Percentiles rank a stretch among this genome's conserved stretches.
phyloP scores from a whole-genome alignment of 2,888 invertebrate species.

The Argynnis bischoffii region DNA sequence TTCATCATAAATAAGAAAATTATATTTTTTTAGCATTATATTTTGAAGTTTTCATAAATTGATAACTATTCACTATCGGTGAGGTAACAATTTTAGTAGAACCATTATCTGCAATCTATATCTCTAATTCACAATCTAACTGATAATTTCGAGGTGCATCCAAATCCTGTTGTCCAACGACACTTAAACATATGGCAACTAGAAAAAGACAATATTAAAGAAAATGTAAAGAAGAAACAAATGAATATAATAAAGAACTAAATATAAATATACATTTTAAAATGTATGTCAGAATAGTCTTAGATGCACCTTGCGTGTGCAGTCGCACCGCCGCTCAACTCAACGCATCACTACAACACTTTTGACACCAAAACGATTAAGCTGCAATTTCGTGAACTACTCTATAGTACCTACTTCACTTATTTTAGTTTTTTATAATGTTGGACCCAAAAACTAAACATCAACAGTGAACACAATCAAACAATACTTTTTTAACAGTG shows the following conservation, averaged over 20 bases:
- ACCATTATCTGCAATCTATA: constrained; percentile 66
- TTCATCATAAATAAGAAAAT: not conserved
- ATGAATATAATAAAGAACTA: constrained; percentile 4
- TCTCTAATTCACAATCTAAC: constrained; percentile 71
- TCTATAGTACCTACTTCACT: constrained; percentile 1
- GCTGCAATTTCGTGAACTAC: constrained; percentile 32
- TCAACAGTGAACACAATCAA: constrained; percentile 16
- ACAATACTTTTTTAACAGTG: constrained; percentile 1
- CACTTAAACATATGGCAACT: constrained; percentile 21
- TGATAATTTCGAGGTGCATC: constrained; percentile 65
- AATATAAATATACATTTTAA: constrained; percentile 3
- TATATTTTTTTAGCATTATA: constrained; percentile 54
- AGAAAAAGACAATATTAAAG: constrained; percentile 15
- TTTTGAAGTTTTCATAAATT: constrained; percentile 76
- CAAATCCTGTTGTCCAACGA: constrained; percentile 47
- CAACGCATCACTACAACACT: constrained; percentile 43
- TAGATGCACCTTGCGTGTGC: constrained; percentile 50
- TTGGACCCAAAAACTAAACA: constrained; percentile 38
- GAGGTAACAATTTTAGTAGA: constrained; percentile 79
- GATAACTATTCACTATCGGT: constrained; percentile 79
- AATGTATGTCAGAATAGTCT: constrained; percentile 1
- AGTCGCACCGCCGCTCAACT: constrained; percentile 53
- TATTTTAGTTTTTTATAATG: not conserved
- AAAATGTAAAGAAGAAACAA: constrained; percentile 12
- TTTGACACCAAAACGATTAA: constrained; percentile 28